These are phyloP conservation scores for Zaprionus ghesquierei DNA, from an alignment of 1,140 invertebrate genomes.

Conservation along the genomic window DNA sequence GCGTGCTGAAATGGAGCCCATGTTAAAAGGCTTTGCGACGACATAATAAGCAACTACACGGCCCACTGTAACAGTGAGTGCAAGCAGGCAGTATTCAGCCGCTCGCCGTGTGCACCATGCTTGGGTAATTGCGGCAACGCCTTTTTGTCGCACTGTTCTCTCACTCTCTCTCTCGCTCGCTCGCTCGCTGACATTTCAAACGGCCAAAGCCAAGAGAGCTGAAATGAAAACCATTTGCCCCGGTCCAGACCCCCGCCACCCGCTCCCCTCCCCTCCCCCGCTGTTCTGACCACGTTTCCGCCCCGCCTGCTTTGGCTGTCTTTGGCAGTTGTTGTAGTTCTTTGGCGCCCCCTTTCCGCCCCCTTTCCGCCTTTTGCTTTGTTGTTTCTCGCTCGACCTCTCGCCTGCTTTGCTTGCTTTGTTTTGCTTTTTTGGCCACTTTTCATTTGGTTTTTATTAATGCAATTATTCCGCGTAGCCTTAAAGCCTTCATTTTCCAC, in stretches of 20 bases:
- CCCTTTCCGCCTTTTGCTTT: not conserved
- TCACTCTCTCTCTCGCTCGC: too few species aligned
- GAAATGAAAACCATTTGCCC: slow-evolving; percentile 44
- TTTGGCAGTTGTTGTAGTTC: slow-evolving; percentile 22
- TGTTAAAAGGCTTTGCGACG: slow-evolving; percentile 44
- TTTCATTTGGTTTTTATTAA: slow-evolving; percentile 37
- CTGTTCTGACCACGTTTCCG: too few species aligned
- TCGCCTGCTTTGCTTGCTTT: slow-evolving; percentile 3
- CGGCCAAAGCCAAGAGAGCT: slow-evolving; percentile 33
- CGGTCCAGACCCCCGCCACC: too few species aligned
- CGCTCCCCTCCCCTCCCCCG: not conserved
- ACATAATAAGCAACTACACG: slow-evolving; percentile 58
- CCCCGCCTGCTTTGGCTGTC: slow-evolving; percentile 1
- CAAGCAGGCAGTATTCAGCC: slow-evolving; percentile 64
- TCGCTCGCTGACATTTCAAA: slow-evolving; percentile 40
- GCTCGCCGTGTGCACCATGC: slow-evolving; percentile 28
- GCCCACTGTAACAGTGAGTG: slow-evolving; percentile 5
- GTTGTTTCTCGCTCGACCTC: not conserved
- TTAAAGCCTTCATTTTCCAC: slow-evolving; percentile 42
- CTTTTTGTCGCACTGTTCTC: slow-evolving; percentile 68
- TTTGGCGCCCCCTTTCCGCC: not conserved
- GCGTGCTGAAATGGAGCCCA: slow-evolving; percentile 66
- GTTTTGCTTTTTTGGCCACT: slow-evolving; percentile 42
- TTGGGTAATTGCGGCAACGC: slow-evolving; percentile 72
- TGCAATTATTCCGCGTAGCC: slow-evolving; percentile 21